Evolutionary conservation across 2,888 invertebrate genomes (phyloP).

Genomic region (Lamellibrachia satsuma): DNA sequence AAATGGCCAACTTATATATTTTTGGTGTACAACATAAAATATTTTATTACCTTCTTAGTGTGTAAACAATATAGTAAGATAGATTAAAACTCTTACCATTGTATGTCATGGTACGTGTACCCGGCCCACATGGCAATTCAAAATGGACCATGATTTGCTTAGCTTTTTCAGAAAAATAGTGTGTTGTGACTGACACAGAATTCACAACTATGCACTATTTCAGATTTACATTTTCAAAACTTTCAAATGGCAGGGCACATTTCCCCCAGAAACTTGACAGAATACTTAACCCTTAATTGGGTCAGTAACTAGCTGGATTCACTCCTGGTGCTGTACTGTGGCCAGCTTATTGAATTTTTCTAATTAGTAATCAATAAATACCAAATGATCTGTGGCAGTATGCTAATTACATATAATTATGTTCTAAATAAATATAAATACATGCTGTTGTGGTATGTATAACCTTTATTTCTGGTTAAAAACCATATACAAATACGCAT

Average conservation of each 20-base stretch:
- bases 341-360: neutral
- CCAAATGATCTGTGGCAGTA: neutral
- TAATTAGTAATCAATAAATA: neutral
- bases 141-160: too few relatives aligned
- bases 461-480: neutral
- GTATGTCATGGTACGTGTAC: neutral
- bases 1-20: too few relatives aligned
- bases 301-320: too few relatives aligned
- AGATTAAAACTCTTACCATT: neutral
- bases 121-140: neutral
- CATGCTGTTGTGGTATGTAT: neutral
- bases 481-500: neutral
- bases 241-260: too few relatives aligned
- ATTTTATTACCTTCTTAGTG: neutral
- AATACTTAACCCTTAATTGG: too few relatives aligned
- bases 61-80: neutral
- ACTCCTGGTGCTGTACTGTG: too few relatives aligned
- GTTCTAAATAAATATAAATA: neutral
- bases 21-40: neutral
- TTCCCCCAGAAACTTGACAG: too few relatives aligned
- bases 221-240: too few relatives aligned
- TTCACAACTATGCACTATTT: too few relatives aligned
- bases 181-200: too few relatives aligned
- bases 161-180: too few relatives aligned
- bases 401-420: neutral